Evolutionary conservation across 2,113 vertebrate species (phyloP), one percentile per base, ranked within the genome.

Genomic region (Archilochus colubris): DNA sequence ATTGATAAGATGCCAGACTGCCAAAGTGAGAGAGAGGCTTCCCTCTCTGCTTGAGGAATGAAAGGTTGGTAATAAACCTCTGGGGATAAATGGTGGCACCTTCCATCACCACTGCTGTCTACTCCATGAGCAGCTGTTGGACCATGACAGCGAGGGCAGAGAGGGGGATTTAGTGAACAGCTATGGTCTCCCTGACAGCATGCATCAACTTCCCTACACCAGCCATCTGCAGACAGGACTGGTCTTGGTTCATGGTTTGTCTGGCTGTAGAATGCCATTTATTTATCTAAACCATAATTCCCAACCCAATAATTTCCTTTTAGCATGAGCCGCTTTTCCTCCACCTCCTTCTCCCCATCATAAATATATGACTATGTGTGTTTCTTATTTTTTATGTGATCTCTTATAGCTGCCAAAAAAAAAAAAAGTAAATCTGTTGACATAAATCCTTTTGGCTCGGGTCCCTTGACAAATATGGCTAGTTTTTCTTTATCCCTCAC

Each of bases 381-480:
- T 82, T 86, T 89, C 53, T 87, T 93, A 33, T 67, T 84, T 84
- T 74, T 76, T 61, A 85, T 82, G 50, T 59, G 82, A 82, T 69
- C 16, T 64, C 82, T 84, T 64, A 44, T 81, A 91, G 81, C 54
- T 68, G 75, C 58, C 48, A 76, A 80, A 88, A 90, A 40, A 40
- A 40, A 40, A 73, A 58, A 64, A n/a, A 31, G 14, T 22, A 46
- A 20, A 62, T 54, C 59, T 84, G 77, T 82, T 50, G n/a, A 67
- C 77, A 82, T 64, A 68, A 93, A 76, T 76, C 27, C 44, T 79
- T 69, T 92, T 64, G 69, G 40, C 44, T 87, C 1, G 0, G 3
- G 7, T 74, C 82, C 82, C 90, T 53, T 76, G 40, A 79, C 61
- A 91, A 87, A 72, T 25, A 55, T 22, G 27, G 0, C 50, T 46